Base-by-base conservation (phyloP, 2,113 vertebrate genomes). In the Lophotis ruficrista region DNA sequence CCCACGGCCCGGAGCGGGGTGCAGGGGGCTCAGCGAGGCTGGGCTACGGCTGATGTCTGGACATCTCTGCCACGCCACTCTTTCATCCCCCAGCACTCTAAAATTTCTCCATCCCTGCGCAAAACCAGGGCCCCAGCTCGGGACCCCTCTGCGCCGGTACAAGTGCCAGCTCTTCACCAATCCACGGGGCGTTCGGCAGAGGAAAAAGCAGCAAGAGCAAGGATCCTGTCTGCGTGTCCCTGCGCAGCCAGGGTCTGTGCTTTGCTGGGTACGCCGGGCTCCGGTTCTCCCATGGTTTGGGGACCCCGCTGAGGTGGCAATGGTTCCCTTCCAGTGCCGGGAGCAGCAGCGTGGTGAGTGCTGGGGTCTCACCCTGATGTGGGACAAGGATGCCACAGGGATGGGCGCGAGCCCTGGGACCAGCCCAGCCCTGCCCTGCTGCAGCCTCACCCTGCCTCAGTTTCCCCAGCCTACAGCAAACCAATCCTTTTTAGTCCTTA, bases 121-220 rank as follows among this genome's bases (percentile, higher is more conserved):
- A 24, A 79, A 79, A 33, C 24, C 22, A 50, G 57, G 75, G 28
- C 76, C 54, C 7, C 7, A 1, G 30, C 62, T 37, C 3, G 1
- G 41, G 25, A 20, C 13, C 13, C 30, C 51, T 38, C 37, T 21
- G 28, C 4, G 2, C 58, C 17, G 45, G n/a, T 28, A 12, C 28
- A 6, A 35, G 17, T 53, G 28, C 47, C 20, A 9, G 15, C 60
- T 65, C 48, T 54, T 37, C 16, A 2, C 54, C 19, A 35, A 28
- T 7, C 57, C 60, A 6, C 0, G 1, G 30, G 23, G 35, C 10
- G 1, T 3, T 5, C 4, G 16, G 62, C n/a, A 30, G 69, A 58
- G 51, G 43, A 25, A 76, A n/a, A 53, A 48, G 10, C 48, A 16
- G 11, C 14, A 23, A 17, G 48, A 37, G 33, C 22, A 27, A 23